Conservation (phyloP, 2,888 invertebrate genomes). For the Eremobia ochroleuca region DNA sequence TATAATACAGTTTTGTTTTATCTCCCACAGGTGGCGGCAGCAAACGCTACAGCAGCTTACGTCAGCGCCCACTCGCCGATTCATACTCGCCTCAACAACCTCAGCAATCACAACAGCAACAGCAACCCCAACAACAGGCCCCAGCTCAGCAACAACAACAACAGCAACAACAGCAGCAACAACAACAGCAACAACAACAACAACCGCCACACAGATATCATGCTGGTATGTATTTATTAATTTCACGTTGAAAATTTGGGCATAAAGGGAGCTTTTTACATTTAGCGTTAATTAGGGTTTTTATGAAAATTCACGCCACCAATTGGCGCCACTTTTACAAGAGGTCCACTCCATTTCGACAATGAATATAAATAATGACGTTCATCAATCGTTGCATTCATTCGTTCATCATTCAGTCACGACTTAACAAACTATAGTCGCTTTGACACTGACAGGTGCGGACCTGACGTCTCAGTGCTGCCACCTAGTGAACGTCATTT, state of each 20-base stretch:
- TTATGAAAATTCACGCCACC: neutral
- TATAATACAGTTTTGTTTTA: neutral
- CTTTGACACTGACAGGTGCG: neutral
- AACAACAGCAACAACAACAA: slow-evolving; percentile 64
- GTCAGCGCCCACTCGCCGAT: slow-evolving; percentile 92
- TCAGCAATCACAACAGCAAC: slow-evolving; percentile 63
- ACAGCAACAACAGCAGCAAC: slow-evolving; percentile 56
- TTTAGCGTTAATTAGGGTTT: neutral
- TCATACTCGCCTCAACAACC: slow-evolving; percentile 83
- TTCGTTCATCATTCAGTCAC: neutral
- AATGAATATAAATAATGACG: neutral
- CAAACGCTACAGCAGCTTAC: slow-evolving; percentile 91
- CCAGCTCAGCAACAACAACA: slow-evolving; percentile 59
- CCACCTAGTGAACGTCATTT: too few relatives aligned
- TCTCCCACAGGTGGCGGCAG: slow-evolving; percentile 82
- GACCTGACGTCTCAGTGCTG: too few relatives aligned
- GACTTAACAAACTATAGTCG: neutral
- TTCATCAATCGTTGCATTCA: neutral
- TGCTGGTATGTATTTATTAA: slow-evolving; percentile 71
- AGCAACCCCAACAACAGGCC: slow-evolving; percentile 57
- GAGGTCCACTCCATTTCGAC: neutral
- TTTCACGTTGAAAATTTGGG: neutral
- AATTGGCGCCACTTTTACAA: too few relatives aligned
- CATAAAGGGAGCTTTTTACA: neutral
- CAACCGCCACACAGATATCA: slow-evolving; percentile 76